A percentile compares a stretch with the other conserved stretches of the same genome.
These are phyloP conservation scores for Petrolisthes cinctipes DNA, from an alignment of 2,888 invertebrate genomes.

Conservation along the genomic window DNA sequence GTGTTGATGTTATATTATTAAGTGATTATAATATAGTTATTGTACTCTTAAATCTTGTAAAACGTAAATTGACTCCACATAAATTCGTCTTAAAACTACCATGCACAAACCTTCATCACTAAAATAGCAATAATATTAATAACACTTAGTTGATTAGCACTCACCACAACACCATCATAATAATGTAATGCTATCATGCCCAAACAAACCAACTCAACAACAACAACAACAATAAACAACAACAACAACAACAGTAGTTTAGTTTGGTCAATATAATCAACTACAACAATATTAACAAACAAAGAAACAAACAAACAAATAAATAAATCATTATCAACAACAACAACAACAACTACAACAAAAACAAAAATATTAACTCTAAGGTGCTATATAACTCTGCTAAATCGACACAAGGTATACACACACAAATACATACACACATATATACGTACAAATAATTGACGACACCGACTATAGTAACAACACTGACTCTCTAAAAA, in stretches of 20 bases:
- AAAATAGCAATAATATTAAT: neutral
- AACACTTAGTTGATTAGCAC: neutral
- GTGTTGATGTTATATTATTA: neutral
- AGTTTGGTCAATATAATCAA: neutral
- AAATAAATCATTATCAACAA: neutral
- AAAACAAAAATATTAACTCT: neutral
- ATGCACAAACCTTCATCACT: neutral
- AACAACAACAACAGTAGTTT: neutral
- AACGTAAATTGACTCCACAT: neutral
- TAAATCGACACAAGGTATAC: too few species aligned
- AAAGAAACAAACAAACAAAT: too few species aligned
- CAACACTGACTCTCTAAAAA: too few species aligned
- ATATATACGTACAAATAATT: too few species aligned
- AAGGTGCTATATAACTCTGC: neutral
- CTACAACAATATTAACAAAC: neutral
- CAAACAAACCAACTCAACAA: neutral
- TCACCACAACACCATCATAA: too few species aligned
- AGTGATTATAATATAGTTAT: too few species aligned
- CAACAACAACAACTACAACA: slow-evolving; percentile 14
- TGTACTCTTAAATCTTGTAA: too few species aligned
- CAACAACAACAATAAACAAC: too few species aligned
- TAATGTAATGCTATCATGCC: neutral
- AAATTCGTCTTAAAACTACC: neutral
- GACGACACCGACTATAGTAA: too few species aligned
- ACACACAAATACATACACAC: too few species aligned